Base-by-base conservation (phyloP, 2,888 invertebrate species). In the Hypolimnas misippus region DNA sequence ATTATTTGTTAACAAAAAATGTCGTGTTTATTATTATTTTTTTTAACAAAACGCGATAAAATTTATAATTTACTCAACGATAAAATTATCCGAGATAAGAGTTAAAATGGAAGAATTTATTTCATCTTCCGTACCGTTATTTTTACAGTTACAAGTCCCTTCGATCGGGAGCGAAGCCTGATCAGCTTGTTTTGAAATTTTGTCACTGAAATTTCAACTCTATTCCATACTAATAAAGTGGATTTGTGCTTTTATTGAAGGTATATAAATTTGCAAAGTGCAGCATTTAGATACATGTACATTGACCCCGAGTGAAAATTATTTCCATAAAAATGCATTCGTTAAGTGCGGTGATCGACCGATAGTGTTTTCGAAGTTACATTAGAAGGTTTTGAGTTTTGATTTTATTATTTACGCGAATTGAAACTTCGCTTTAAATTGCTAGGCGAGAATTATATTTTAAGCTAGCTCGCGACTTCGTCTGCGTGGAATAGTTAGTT, bases 101-200 rank as follows among this genome's bases (percentile, higher is more conserved):
- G 6, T 33, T 58, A 29, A 42, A 42, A 42, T 17, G 21, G n/a
- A 50, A 50, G 16, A 42, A 31, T 58, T 51, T 42, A 58, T 57
- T 14, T 38, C 35, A 57, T 35, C 44, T 61, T 65, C 65, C 62
- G 54, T 65, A 86, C 89, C 82, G 89, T 86, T 87, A 86, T 76
- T 71, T 77, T 75, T 77, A 83, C 89, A 79, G 89, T 86, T 89
- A 83, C 79, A 77, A 78, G 84, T 86, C 85, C 89, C 87, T 87
- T 88, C 74, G 82, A 85, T 85, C 75, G 81, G 82, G 78, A 81
- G 70, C 78, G 69, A 67, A 66, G 12, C 51, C 40, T 31, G 46
- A 40, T 17, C 59, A 52, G 33, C 12, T n/a, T 35, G 25, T 21
- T 2, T 21, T 42, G 17, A n/a, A 4, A 3, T 8, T 8, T 14